Conservation (phyloP, 2,797 vertebrate species). For the Scleropages formosus region DNA sequence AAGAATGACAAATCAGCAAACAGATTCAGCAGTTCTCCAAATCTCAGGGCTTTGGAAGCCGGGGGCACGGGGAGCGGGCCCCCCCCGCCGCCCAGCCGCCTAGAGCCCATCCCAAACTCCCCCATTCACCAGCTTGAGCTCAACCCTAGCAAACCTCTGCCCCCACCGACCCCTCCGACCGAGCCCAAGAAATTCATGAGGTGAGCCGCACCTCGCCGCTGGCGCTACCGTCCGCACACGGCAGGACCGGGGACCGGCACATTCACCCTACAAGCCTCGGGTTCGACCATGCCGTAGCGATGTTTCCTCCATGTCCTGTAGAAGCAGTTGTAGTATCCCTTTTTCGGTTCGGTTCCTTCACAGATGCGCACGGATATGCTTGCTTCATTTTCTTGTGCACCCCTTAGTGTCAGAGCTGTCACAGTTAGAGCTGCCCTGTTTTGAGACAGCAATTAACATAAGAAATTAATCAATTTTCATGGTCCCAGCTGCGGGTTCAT, state of each 20-base stretch:
- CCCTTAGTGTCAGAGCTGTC: conserved; percentile 33
- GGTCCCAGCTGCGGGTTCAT: conserved; percentile 28
- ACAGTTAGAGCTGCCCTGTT: conserved; percentile 30
- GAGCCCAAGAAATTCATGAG: conserved; percentile 98
- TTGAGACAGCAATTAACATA: conserved; percentile 36
- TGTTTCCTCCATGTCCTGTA: conserved; percentile 35
- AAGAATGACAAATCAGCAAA: conserved; percentile 95
- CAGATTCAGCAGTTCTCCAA: conserved; percentile 96
- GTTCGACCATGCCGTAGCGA: conserved; percentile 20
- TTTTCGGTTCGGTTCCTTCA: conserved; percentile 27
- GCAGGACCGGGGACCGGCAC: conserved; percentile 48
- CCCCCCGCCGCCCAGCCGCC: conserved; percentile 80
- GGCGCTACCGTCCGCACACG: conserved; percentile 48
- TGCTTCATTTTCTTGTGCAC: conserved; percentile 40
- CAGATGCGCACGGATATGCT: conserved; percentile 25
- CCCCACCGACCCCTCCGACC: conserved; percentile 91
- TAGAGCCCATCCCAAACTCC: conserved; percentile 96
- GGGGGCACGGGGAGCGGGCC: conserved; percentile 77
- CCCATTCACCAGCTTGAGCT: conserved; percentile 93
- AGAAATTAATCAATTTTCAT: conserved; percentile 36
- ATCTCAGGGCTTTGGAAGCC: conserved; percentile 93
- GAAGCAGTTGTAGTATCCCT: conserved; percentile 24
- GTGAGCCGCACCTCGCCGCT: conserved; percentile 85
- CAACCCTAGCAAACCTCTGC: conserved; percentile 97
- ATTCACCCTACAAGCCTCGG: conserved; percentile 26